Percentiles rank a stretch among this genome's conserved stretches.
These are phyloP conservation scores for Drosophila sordidula DNA, from an alignment of 2,888 invertebrate genomes.

Conservation along the genomic window DNA sequence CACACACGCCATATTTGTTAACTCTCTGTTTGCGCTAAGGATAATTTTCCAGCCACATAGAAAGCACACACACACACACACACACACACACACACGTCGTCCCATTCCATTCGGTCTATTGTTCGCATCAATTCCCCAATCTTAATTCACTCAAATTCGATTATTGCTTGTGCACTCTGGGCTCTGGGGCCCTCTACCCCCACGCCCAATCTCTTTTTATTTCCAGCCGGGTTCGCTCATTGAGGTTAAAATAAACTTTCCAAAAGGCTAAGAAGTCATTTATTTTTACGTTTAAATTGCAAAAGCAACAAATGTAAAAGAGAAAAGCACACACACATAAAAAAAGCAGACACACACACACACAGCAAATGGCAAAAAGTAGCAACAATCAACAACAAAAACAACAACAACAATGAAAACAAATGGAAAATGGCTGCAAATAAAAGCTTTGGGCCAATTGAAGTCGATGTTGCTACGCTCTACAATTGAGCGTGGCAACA, in stretches of 20 bases:
- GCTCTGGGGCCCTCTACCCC: slow-evolving; percentile 21
- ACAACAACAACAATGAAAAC: slow-evolving; percentile 23
- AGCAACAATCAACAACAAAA: slow-evolving; percentile 50
- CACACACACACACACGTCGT: slow-evolving; percentile 10
- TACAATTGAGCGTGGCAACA: slow-evolving; percentile 15
- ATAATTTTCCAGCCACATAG: slow-evolving; percentile 68
- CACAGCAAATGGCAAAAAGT: slow-evolving; percentile 31
- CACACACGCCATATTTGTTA: slow-evolving; percentile 47
- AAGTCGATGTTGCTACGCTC: slow-evolving; percentile 29
- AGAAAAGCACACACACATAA: slow-evolving; percentile 22
- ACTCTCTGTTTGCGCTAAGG: slow-evolving; percentile 71
- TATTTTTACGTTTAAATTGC: slow-evolving; percentile 77
- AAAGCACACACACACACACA: slow-evolving; percentile 32
- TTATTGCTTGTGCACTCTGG: slow-evolving; percentile 75
- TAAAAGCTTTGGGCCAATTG: slow-evolving; percentile 33
- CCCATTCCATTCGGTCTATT: slow-evolving; percentile 55
- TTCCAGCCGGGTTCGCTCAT: slow-evolving; percentile 21
- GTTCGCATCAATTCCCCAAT: slow-evolving; percentile 77
- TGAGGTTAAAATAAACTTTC: slow-evolving; percentile 79
- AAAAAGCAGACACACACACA: slow-evolving; percentile 17
- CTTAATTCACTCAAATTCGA: slow-evolving; percentile 83
- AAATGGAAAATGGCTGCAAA: slow-evolving; percentile 22
- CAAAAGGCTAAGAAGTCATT: slow-evolving; percentile 76
- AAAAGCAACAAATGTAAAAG: slow-evolving; percentile 68
- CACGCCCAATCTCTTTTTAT: slow-evolving; percentile 19